phyloP scores from a whole-genome alignment of 2,797 vertebrate genomes.

The Parauchenoglanis punctatus region DNA sequence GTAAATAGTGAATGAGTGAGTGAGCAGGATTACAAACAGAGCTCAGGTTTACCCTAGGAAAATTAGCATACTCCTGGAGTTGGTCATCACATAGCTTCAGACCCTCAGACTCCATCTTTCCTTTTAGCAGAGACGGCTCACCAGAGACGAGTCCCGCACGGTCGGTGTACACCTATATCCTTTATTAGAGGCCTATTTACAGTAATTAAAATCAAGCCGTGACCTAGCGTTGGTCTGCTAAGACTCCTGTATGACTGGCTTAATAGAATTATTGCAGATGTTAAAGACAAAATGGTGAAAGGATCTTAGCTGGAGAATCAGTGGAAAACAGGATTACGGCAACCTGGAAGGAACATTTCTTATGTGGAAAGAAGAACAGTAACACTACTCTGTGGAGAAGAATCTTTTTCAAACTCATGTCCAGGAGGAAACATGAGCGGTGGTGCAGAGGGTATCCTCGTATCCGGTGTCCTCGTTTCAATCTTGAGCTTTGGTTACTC shows the following conservation, averaged over 20 bases:
- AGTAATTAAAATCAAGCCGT: conserved; percentile 21
- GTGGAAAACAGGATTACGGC: conserved; percentile 15
- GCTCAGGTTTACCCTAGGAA: background rate
- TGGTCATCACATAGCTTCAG: background rate
- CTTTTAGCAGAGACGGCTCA: background rate
- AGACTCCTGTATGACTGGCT: conserved; percentile 1
- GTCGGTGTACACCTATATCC: background rate
- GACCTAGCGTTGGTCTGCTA: background rate
- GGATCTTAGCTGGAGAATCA: background rate
- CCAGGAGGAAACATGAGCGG: background rate
- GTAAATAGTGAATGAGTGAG: conserved; percentile 24
- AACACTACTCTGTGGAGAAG: background rate
- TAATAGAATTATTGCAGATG: conserved; percentile 15
- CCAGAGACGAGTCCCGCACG: background rate
- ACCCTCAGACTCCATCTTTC: background rate
- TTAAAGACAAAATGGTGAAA: background rate
- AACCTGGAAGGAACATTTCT: background rate
- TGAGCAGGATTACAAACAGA: background rate
- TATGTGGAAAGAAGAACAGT: background rate
- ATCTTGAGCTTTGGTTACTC: background rate
- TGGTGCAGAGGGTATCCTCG: background rate
- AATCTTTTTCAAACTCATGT: background rate
- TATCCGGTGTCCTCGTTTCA: background rate
- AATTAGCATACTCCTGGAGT: background rate
- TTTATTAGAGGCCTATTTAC: background rate